A percentile compares a stretch with the other conserved stretches of the same genome.
These are phyloP conservation scores for Istiophorus platypterus DNA, from an alignment of 2,113 vertebrate genomes.

Conservation along the genomic window DNA sequence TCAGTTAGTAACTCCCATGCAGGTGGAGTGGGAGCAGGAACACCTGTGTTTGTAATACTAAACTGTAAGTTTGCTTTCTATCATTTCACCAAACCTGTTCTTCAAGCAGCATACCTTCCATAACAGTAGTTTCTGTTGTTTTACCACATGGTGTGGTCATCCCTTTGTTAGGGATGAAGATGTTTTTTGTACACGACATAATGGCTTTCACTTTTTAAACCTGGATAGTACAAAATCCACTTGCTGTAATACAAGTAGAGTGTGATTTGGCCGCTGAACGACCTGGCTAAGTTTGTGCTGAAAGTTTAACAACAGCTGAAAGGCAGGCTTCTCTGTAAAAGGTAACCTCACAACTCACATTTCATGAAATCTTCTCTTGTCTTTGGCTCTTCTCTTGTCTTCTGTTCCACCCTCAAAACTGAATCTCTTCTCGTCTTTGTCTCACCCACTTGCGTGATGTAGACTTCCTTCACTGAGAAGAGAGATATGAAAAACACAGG, in stretches of 20 bases:
- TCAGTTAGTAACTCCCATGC: not conserved
- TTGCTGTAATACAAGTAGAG: not conserved
- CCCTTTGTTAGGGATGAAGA: not conserved
- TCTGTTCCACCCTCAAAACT: slow-evolving; percentile 10
- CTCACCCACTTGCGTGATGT: slow-evolving; percentile 71
- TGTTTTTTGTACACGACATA: not conserved
- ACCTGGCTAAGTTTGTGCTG: not conserved
- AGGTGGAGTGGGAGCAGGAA: not conserved
- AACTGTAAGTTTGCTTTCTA: slow-evolving; percentile 16
- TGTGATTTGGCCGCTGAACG: not conserved
- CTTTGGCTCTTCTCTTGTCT: slow-evolving; percentile 60
- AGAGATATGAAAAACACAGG: not conserved
- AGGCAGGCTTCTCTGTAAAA: not conserved
- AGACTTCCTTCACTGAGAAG: slow-evolving; percentile 75
- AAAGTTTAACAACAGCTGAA: not conserved
- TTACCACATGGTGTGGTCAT: not conserved
- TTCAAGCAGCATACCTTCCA: slow-evolving; percentile 35
- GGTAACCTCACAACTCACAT: slow-evolving; percentile 66
- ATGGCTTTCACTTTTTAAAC: slow-evolving; percentile 9
- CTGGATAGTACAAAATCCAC: not conserved
- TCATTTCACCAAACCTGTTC: slow-evolving; percentile 70
- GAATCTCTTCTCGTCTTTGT: slow-evolving; percentile 60
- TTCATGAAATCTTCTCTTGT: slow-evolving; percentile 81
- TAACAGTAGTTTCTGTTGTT: slow-evolving; percentile 42
- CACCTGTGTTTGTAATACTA: slow-evolving; percentile 64